These are phyloP conservation scores for Acholoe squamosa DNA, from an alignment of 2,888 invertebrate species.

Conservation along the genomic window DNA sequence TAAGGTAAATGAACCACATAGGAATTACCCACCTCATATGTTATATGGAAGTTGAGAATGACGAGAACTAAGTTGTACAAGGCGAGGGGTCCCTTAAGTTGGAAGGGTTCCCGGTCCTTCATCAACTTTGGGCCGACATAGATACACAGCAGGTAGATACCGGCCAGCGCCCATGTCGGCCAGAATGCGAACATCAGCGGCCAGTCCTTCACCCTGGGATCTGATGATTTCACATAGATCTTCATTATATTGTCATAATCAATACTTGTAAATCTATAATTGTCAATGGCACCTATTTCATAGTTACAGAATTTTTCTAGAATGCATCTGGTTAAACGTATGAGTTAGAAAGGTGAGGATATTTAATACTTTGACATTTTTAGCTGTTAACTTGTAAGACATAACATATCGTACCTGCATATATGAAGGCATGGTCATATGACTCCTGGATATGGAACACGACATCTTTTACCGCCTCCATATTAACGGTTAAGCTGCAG, in stretches of 20 bases:
- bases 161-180: slow-evolving; percentile 79
- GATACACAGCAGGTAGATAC: slow-evolving; percentile 79
- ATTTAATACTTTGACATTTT: too few species aligned
- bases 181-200: slow-evolving; percentile 80
- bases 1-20: too few species aligned
- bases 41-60: slow-evolving; percentile 82
- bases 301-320: too few species aligned
- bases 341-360: too few species aligned
- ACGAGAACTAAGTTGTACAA: slow-evolving; percentile 81
- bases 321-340: too few species aligned
- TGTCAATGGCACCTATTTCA: too few species aligned
- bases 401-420: slow-evolving; percentile 59
- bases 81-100: slow-evolving; percentile 77
- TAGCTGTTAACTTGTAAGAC: neutral
- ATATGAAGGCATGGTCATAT: slow-evolving; percentile 51
- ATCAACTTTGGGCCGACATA: slow-evolving; percentile 78
- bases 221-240: slow-evolving; percentile 68
- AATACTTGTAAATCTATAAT: too few species aligned
- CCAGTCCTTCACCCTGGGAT: slow-evolving; percentile 80
- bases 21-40: slow-evolving; percentile 76
- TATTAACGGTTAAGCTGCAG: neutral
- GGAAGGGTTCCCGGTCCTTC: slow-evolving; percentile 78
- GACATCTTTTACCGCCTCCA: slow-evolving; percentile 63
- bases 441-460: slow-evolving; percentile 48
- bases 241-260: neutral